These are phyloP conservation scores for Marcusenius ussheri DNA, from an alignment of 2,113 vertebrate species.

Conservation along the genomic window DNA sequence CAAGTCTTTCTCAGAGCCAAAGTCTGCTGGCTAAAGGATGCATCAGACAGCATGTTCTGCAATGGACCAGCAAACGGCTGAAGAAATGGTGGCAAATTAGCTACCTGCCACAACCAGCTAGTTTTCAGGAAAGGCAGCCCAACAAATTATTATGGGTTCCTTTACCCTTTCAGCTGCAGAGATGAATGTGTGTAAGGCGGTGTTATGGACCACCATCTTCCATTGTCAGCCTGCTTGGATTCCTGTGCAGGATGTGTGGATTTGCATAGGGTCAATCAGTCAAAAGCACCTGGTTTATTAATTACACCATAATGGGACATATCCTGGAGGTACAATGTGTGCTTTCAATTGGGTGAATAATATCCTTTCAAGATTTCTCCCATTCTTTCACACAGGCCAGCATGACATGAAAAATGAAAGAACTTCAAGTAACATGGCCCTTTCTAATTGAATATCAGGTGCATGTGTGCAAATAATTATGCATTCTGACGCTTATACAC, in stretches of 20 bases:
- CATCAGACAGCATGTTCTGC: background rate
- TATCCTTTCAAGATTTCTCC: background rate
- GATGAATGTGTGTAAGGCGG: background rate
- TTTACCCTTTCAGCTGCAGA: background rate
- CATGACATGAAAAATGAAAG: background rate
- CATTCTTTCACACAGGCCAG: background rate
- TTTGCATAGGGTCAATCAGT: conserved; percentile 21
- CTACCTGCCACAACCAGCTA: background rate
- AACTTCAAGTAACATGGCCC: background rate
- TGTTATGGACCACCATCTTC: background rate
- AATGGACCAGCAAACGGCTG: background rate
- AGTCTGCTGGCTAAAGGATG: background rate
- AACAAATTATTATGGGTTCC: background rate
- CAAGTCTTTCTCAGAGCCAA: background rate
- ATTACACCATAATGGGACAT: conserved; percentile 41
- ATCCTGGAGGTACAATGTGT: conserved; percentile 12
- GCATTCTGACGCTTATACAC: background rate
- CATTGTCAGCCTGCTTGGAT: background rate
- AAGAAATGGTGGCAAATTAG: background rate
- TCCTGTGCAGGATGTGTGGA: background rate
- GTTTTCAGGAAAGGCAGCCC: background rate
- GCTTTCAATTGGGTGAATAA: background rate
- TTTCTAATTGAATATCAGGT: background rate
- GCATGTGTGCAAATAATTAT: background rate
- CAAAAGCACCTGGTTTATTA: conserved; percentile 57